Base-by-base conservation (phyloP, 2,888 invertebrate genomes). In the Conistra vaccinii region DNA sequence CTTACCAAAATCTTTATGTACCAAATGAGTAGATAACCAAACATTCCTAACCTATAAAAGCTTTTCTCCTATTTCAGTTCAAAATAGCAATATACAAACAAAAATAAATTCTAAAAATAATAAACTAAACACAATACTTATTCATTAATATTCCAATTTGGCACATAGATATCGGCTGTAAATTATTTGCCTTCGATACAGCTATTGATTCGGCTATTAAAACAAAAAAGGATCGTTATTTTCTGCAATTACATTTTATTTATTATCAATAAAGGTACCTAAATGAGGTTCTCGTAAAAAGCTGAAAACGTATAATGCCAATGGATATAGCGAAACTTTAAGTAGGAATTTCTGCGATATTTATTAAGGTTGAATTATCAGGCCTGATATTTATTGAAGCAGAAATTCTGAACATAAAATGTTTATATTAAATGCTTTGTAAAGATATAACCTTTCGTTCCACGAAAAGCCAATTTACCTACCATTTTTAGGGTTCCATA, bases 261-360 rank as follows among this genome's bases (percentile, higher is more conserved):
- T 83, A 83, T 72, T 70, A 73, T 42, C 85, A 70, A 70, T 85
- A 69, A 85, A 69, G 45, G 20, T 76, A 42, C 9, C 39, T 73
- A 67, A 82, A 72, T 63, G 58, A 84, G 57, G 45, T 55, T 62
- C 20, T 10, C 32, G 14, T 74, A 63, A 73, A 83, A 82, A 1
- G 32, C 39, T 60, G 51, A 39, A 83, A 84, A 58, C 2, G 39
- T 39, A 32, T 58, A 60, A 79, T 55, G 9, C 55, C 10, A 78
- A 69, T 78, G 32, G 58, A 23, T 68, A 68, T n/a, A 53, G 26
- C n/a, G 0, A 69, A 79, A 84, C 20, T 60, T 65, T 57, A 26
- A 53, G n/a, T 60, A 29, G 12, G 2, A 57, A 39, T 63, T 66
- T 60, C 45, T 32, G 23, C 7, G n/a, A 68, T 61, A 66, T 83